phyloP scores from a whole-genome alignment of 2,113 vertebrate species.

The Erythrocercus mccallii region DNA sequence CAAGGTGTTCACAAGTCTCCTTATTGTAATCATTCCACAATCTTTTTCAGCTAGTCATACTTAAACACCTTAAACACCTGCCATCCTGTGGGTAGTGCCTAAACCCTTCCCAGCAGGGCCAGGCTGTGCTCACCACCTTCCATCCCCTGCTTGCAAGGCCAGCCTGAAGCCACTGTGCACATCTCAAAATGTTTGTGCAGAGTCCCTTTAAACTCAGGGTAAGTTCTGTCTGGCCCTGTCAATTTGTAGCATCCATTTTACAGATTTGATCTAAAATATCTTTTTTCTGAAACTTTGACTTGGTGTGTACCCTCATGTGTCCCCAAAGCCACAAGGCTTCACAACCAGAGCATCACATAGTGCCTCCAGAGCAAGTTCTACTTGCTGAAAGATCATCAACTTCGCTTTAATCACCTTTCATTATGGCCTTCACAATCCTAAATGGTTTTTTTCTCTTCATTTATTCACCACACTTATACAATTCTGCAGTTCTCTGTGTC shows the following conservation, averaged over 20 bases:
- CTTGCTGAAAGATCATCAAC: neutral
- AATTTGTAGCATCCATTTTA: neutral
- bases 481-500: neutral
- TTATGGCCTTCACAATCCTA: neutral
- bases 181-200: neutral
- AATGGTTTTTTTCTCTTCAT: neutral
- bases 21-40: neutral
- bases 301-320: fast-evolving
- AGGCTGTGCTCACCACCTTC: neutral
- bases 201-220: neutral
- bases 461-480: neutral
- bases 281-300: neutral
- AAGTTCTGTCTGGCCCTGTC: neutral
- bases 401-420: neutral
- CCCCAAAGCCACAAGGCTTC: neutral
- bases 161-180: neutral
- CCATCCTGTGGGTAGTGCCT: fast-evolving
- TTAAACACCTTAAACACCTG: neutral
- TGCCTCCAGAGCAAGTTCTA: neutral
- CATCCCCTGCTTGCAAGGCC: neutral
- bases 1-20: neutral
- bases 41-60: neutral
- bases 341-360: neutral
- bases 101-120: neutral
- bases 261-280: neutral